A percentile compares a stretch with the other conserved stretches of the same genome.
phyloP scores from a whole-genome alignment of 1,140 invertebrate genomes.

The Drosophila prosaltans region DNA sequence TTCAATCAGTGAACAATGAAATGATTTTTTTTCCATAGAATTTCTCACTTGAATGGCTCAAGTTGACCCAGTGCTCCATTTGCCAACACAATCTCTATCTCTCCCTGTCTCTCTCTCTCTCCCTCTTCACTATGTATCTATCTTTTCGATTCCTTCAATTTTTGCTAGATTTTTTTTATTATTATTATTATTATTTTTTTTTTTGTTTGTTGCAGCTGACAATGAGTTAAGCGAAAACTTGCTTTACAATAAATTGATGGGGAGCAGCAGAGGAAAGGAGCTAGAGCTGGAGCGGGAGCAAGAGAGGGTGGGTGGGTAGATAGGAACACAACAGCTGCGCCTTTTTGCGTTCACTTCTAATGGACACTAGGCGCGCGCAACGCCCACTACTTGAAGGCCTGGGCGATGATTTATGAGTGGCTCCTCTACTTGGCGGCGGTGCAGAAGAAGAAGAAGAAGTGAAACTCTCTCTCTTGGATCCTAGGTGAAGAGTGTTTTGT shows the following conservation, averaged over 20 bases:
- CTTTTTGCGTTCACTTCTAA: conserved; percentile 68
- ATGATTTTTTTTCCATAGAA: conserved; percentile 66
- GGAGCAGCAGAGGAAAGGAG: neutral
- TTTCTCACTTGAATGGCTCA: conserved; percentile 63
- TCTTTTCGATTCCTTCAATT: conserved; percentile 52
- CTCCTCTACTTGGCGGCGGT: conserved; percentile 48
- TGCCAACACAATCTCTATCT: conserved; percentile 38
- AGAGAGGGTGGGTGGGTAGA: neutral
- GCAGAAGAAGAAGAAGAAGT: conserved; percentile 6
- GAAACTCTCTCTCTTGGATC: conserved; percentile 1
- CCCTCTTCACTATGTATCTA: no score
- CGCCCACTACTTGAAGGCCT: conserved; percentile 58
- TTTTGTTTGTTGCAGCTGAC: conserved; percentile 57
- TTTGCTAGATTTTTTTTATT: neutral
- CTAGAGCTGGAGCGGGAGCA: neutral
- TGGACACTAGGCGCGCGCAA: conserved; percentile 59
- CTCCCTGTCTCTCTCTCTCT: conserved; percentile 1
- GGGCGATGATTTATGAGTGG: conserved; percentile 73
- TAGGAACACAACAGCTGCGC: conserved; percentile 53
- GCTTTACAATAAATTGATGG: neutral
- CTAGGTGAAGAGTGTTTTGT: neutral
- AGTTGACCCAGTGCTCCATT: conserved; percentile 63
- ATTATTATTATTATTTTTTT: no score
- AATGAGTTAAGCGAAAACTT: conserved; percentile 53
- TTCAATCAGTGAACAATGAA: conserved; percentile 73